Evolutionary conservation across 2,797 vertebrate species (phyloP), one percentile per base, ranked within the genome.

Genomic region (Brachymystax lenok): DNA sequence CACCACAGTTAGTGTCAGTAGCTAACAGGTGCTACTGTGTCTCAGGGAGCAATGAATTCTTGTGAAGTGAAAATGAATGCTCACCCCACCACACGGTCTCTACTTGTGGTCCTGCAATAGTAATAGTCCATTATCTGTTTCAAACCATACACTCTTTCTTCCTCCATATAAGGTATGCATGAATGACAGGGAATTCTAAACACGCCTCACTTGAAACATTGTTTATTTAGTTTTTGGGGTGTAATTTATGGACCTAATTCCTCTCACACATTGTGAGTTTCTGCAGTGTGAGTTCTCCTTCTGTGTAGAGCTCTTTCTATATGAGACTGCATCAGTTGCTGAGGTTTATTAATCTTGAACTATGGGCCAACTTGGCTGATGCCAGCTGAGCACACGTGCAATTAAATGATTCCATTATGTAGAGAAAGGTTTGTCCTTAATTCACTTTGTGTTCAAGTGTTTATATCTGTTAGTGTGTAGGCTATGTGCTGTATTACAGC

Each of bases 11-110:
- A n/a, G 17, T 75, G 35, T 79, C 77, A 76, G 30, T 33, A 51
- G 75, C 81, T 87, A 81, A 87, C 80, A 68, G 80, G 81, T 76
- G 77, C 81, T 84, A 27, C 28, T 56, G 61, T 84, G 77, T 85
- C 77, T 73, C 61, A 81, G 51, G 79, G 74, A 85, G 69, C 16
- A 27, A 83, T 77, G 85, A 80, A 82, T 80, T 82, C 83, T 85
- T 77, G 73, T 79, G 79, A 83, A 83, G 4, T 4, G 19, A 59
- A n/a, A 7, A 59, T 21, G 6, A 59, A 21, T 59, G n/a, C 19
- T 21, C 56, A 21, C 1, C n/a, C 56, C 8, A 6, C n/a, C 56
- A 61, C 5, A 19, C n/a, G 1, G n/a, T n/a, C 16, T 56, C 19
- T 56, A 56, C 52, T 56, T 17, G 52, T 56, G 14, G 16, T 19